Evolutionary conservation across 2,113 vertebrate species (phyloP).

Genomic region (Phycodurus eques): DNA sequence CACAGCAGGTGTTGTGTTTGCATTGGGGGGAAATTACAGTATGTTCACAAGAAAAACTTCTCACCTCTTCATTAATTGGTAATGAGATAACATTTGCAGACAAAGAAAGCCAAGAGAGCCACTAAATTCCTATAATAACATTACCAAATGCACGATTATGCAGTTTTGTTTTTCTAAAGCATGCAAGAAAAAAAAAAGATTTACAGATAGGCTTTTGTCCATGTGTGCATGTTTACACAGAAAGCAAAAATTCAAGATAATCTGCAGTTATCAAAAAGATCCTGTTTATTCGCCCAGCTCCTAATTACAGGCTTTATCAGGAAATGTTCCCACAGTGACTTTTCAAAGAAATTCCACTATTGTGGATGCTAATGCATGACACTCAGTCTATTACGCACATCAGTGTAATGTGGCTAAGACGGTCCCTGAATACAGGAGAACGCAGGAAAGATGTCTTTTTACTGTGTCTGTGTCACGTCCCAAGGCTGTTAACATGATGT

Average conservation of each 20-base stretch:
- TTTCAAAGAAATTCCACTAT: conserved; percentile 25
- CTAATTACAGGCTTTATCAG: conserved; percentile 32
- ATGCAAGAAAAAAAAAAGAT: neutral
- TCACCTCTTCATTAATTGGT: conserved; percentile 6
- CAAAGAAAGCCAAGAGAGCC: neutral
- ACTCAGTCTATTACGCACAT: conserved; percentile 16
- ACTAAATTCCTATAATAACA: neutral
- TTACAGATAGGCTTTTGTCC: neutral
- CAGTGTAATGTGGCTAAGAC: conserved; percentile 19
- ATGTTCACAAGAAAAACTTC: conserved; percentile 19
- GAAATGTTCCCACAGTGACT: conserved; percentile 16
- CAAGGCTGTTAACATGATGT: conserved; percentile 62
- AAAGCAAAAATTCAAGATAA: conserved; percentile 26
- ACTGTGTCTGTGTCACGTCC: conserved; percentile 60
- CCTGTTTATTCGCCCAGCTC: conserved; percentile 24
- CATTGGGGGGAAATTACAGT: conserved; percentile 8
- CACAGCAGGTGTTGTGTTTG: conserved; percentile 7
- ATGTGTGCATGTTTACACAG: neutral
- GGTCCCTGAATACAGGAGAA: conserved; percentile 35
- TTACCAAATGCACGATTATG: neutral
- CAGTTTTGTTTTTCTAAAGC: neutral
- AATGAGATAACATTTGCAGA: neutral
- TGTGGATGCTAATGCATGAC: conserved; percentile 43
- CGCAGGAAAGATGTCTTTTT: conserved; percentile 54
- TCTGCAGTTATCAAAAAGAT: conserved; percentile 24